Base-by-base conservation (phyloP, 2,797 vertebrate species). In the Pelobates cultripes region DNA sequence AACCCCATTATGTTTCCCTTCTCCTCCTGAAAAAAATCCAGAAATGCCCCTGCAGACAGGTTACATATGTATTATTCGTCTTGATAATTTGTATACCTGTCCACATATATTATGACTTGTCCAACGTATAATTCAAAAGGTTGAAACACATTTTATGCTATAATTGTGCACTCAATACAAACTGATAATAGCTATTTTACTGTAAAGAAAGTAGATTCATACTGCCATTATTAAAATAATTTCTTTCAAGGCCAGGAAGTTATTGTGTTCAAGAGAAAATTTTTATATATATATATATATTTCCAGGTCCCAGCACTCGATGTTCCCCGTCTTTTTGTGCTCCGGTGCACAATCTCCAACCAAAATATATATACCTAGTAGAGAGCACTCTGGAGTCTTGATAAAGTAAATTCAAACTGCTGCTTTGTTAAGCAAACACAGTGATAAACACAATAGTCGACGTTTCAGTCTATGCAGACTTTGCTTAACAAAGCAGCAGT, bases 61-160 rank as follows among this genome's bases (percentile, higher is more conserved):
- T 43, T 74, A 51, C 81, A 78, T 83, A 64, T 28, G 28, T 28
- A 28, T 79, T 75, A 47, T 45, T 68, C 45, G 78, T 63, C 75
- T 83, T 78, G 75, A 83, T 78, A 55, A 83, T 83, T 78, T 75
- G 67, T 75, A 43, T 60, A 57, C 71, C 71, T 75, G 72, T 76
- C 74, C 61, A 51, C 74, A 66, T 66, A 61, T 79, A 71, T 84
- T 79, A 84, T 84, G 77, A 43, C 77, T 76, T 71, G 82, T 66
- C 77, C 66, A 75, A 79, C 79, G 82, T 84, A 75, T 84, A 79
- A 79, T 84, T 84, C 73, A 79, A 72, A 84, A 51, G 67, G 67
- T 67, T 75, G 73, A 71, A 84, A 76, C 82, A 71, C 72, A 75
- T 84, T 84, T 79, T 71, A 71, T 79, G 67, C 43, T 44, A 79